Evolutionary conservation across 2,113 vertebrate genomes (phyloP).

Genomic region (Pitta sordida): DNA sequence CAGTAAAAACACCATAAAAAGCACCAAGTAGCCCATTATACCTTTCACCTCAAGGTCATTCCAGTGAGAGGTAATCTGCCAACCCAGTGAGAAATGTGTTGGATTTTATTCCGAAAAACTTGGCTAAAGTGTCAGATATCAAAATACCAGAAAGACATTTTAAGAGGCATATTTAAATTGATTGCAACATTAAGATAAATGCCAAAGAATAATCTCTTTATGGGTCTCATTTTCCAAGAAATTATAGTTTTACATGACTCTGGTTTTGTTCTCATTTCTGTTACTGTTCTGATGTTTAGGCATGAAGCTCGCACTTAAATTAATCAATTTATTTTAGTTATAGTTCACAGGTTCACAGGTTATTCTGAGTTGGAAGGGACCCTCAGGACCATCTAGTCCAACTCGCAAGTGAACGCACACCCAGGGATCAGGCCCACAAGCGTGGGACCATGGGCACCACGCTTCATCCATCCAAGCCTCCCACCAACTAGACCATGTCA

Average conservation of each 20-base stretch:
- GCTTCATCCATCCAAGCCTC: no score
- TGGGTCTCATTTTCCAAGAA: neutral
- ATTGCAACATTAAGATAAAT: neutral
- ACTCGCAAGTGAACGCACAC: no score
- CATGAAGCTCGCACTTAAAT: neutral
- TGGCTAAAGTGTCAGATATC: neutral
- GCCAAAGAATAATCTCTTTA: neutral
- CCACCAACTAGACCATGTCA: no score
- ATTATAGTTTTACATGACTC: neutral
- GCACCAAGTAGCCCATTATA: conserved; percentile 9
- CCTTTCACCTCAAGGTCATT: conserved; percentile 19
- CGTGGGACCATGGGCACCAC: no score
- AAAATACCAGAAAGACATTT: neutral
- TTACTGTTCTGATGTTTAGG: neutral
- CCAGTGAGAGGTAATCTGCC: neutral
- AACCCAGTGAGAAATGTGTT: neutral
- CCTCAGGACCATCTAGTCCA: no score
- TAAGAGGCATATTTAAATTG: neutral
- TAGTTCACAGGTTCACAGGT: neutral
- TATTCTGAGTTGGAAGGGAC: no score
- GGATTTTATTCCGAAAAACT: neutral
- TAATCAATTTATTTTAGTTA: neutral
- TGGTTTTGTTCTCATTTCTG: neutral
- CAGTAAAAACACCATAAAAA: neutral
- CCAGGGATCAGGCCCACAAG: no score